phyloP scores from a whole-genome alignment of 2,797 vertebrate genomes.

The Danio choprae region DNA sequence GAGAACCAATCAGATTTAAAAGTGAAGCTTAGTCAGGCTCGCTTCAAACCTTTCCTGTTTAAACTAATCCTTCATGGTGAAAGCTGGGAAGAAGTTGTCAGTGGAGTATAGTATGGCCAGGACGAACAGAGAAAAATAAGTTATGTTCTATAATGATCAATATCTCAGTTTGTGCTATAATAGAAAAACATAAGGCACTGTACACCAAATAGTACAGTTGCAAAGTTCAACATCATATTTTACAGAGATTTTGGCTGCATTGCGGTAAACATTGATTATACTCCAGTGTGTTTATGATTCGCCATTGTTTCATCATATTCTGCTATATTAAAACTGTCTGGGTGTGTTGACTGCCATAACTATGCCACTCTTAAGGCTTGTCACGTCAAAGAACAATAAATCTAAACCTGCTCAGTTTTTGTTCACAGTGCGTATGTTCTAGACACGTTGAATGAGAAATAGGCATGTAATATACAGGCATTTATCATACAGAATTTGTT shows the following conservation, averaged over 20 bases:
- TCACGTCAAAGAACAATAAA: constrained; percentile 17
- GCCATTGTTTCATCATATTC: background rate
- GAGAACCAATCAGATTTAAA: constrained; percentile 70
- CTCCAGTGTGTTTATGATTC: background rate
- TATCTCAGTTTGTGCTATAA: background rate
- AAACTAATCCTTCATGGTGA: constrained; percentile 74
- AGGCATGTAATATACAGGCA: background rate
- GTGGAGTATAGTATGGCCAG: constrained; percentile 64
- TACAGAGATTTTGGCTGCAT: background rate
- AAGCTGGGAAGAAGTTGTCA: constrained; percentile 75
- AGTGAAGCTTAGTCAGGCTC: constrained; percentile 32
- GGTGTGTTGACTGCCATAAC: background rate
- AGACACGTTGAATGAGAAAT: background rate
- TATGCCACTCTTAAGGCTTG: background rate
- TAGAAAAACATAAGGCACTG: background rate
- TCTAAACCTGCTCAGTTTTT: background rate
- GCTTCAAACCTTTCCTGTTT: constrained; percentile 70
- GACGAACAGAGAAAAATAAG: constrained; percentile 68
- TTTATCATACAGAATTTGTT: background rate
- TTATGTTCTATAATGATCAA: background rate
- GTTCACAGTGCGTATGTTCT: background rate
- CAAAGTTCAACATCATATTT: background rate
- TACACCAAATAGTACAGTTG: too few species aligned
- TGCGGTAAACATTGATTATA: background rate
- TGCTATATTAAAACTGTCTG: background rate